Evolutionary conservation across 2,113 vertebrate species (phyloP), one percentile per base, ranked within the genome.

Genomic region (Axis porcinus): DNA sequence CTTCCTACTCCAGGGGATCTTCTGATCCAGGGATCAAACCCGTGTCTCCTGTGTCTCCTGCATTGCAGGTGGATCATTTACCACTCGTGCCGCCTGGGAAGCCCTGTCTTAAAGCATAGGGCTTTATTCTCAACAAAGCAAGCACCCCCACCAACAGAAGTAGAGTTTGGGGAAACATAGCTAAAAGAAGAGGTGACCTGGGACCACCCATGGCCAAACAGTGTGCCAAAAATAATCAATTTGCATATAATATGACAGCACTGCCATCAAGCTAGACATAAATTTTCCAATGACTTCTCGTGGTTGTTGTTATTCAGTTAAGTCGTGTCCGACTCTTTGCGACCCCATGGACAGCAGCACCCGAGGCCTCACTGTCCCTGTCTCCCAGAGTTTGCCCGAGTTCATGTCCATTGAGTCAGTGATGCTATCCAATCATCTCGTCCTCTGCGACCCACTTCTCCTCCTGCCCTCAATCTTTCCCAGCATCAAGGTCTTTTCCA

Each of bases 151-250:
- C 64, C 23, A n/a, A 23, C 33, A 76, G 40, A 14, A 88, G 11
- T 36, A 86, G 47, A 86, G 6, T 91, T 89, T 86, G 47, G 8
- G 12, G 8, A 96, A 94, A 54, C 54, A 74, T 2, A 87, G 86
- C 33, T 23, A 45, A 89, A 89, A 10, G 2, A 2, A 17, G 19
- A 47, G 7, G 27, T 90, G n/a, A 87, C 28, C n/a, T 89, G 5
- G 33, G 33, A 89, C 47, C 7, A 43, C 8, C 43, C 50, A 23
- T 7, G 3, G 14, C 27, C 76, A 93, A 96, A 60, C 6, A 60
- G 17, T 81, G 81, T 74, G 54, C 76, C 97, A 81, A 30, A n/a
- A 91, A 21, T 86, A 70, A 96, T 4, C 64, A 94, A 21, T 57
- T 55, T 82, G 25, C 19, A 93, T 33, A 40, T 50, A 55, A 74